Evolutionary conservation across 2,888 invertebrate genomes (phyloP), one percentile per base, ranked within the genome.

Genomic region (Bombylius major): DNA sequence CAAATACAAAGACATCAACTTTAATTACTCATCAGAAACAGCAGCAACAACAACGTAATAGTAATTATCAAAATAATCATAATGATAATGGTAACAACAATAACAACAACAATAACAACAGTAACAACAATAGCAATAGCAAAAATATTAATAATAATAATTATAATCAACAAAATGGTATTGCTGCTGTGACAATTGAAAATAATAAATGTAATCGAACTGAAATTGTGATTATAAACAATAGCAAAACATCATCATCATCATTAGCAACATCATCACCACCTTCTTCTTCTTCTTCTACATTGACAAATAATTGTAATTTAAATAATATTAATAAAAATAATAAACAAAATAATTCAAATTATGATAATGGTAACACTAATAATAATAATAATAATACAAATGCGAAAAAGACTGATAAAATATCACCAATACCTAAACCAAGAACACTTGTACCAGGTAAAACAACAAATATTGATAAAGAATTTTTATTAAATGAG

Each of bases 401-500:
- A 32, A 48, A 54, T 45, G 31, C 6, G 13, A 51, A 51, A 47
- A 45, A 50, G 46, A 13, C 49, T 13, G 31, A 53, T 48, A 56
- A 58, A 42, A 50, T 58, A 44, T 60, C 58, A 51, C 58, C 58
- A 36, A 58, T 51, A 23, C 58, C 60, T 11, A 58, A 55, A 52
- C 60, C 60, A 42, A 54, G 58, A 56, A 60, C 58, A 31, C 49
- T 55, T 14, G 46, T 54, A 47, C 46, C 53, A n/a, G 53, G 45
- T n/a, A 49, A 47, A 46, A 33, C 55, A 46, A 39, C 34, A 52
- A 53, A 32, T 9, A 52, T 32, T 39, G 34, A 51, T 6, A 50
- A 55, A 53, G 50, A 39, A 46, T 46, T 46, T 36, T 61, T 60
- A 58, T 58, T 60, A 57, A 54, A 63, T 62, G 54, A 67, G 64